Percentiles rank a stretch among this genome's conserved stretches.
Evolutionary conservation across 2,797 vertebrate genomes (phyloP).

Genomic region (Fringilla coelebs): DNA sequence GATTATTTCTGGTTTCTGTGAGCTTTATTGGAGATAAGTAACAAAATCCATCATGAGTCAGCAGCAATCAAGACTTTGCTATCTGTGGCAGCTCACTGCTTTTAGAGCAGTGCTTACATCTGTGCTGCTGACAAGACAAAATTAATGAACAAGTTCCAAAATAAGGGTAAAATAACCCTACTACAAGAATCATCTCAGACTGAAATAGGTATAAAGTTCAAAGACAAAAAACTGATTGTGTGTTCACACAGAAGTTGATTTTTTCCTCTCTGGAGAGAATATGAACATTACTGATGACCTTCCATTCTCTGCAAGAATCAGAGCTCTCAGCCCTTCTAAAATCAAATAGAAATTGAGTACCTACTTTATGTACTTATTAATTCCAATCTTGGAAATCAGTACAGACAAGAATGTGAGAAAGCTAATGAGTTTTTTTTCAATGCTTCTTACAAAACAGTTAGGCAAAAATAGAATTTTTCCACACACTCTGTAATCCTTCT

Average conservation of each 20-base stretch:
- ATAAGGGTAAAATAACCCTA: not conserved
- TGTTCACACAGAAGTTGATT: not conserved
- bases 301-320: not conserved
- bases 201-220: not conserved
- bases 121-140: not conserved
- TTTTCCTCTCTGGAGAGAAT: not conserved
- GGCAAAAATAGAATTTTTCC: not conserved
- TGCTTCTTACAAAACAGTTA: not conserved
- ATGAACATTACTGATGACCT: not conserved
- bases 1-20: not conserved
- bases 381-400: not conserved
- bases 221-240: not conserved
- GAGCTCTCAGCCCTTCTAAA: not conserved
- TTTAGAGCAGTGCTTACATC: not conserved
- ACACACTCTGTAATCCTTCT: not conserved
- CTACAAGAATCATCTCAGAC: not conserved
- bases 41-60: not conserved
- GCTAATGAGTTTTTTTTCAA: not conserved
- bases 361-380: not conserved
- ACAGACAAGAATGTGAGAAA: not conserved
- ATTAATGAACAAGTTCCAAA: not conserved
- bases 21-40: not conserved
- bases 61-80: not conserved
- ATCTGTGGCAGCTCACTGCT: not conserved
- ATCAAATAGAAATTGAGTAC: not conserved